Conservation (phyloP, 2,888 invertebrate species). For the Erebia palarica region DNA sequence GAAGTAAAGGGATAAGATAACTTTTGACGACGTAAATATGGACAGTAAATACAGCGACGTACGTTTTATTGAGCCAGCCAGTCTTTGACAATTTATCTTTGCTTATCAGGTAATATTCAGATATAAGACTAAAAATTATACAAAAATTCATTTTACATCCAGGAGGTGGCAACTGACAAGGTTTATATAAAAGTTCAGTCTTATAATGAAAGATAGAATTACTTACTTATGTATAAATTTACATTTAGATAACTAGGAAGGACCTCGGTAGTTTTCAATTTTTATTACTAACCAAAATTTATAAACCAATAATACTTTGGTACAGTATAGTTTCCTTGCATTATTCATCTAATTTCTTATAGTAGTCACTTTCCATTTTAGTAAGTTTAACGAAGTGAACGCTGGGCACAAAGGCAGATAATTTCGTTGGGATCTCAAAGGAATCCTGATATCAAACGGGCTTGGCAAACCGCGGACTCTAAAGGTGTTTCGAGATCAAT, state of each 20-base stretch:
- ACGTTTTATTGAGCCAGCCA: neutral
- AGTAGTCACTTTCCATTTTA: slow-evolving; percentile 30
- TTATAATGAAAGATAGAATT: no score
- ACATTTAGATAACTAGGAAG: no score
- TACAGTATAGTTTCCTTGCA: slow-evolving; percentile 5
- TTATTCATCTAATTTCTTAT: slow-evolving; percentile 11
- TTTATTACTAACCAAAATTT: neutral
- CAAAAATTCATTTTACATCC: no score
- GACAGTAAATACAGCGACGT: neutral
- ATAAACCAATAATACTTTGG: neutral
- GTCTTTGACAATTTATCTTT: neutral
- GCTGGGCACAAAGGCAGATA: slow-evolving; percentile 29
- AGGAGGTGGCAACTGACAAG: no score
- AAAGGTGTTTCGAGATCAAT: slow-evolving; percentile 17
- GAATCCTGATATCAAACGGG: slow-evolving; percentile 31
- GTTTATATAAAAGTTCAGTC: no score
- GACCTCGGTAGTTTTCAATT: no score
- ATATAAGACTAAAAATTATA: neutral
- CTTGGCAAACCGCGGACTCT: slow-evolving; percentile 25
- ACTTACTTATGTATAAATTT: no score
- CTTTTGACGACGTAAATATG: neutral
- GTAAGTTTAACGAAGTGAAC: slow-evolving; percentile 30
- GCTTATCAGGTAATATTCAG: neutral
- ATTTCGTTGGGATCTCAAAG: slow-evolving; percentile 30
- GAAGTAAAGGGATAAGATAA: neutral